Percentiles rank a stretch among this genome's conserved stretches.
These are phyloP conservation scores for Eidolon helvum DNA, from an alignment of 2,113 vertebrate genomes.

Conservation along the genomic window DNA sequence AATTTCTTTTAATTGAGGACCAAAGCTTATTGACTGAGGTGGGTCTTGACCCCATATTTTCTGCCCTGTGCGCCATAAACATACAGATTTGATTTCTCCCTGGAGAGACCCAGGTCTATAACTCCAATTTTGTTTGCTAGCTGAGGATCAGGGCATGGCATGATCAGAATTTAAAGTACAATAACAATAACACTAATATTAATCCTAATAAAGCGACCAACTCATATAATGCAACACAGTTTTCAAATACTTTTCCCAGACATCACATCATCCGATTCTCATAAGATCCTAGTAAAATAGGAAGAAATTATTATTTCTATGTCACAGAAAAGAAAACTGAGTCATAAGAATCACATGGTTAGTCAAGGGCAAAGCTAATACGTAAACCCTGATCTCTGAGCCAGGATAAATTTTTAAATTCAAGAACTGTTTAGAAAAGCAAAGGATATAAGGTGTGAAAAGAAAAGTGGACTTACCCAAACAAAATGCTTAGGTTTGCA, in stretches of 20 bases:
- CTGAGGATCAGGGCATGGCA: background rate
- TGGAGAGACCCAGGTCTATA: background rate
- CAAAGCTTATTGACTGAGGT: background rate
- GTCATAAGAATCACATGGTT: background rate
- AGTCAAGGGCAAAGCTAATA: background rate
- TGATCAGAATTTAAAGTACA: slow-evolving; percentile 14
- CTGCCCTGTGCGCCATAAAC: background rate
- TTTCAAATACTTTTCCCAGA: slow-evolving; percentile 15
- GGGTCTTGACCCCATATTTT: background rate
- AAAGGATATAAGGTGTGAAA: background rate
- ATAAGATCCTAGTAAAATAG: background rate
- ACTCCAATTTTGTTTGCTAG: background rate
- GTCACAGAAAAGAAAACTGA: slow-evolving; percentile 20
- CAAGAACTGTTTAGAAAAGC: background rate
- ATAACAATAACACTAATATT: background rate
- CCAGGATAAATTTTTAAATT: background rate
- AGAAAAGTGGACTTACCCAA: slow-evolving; percentile 72
- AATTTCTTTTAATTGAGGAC: background rate
- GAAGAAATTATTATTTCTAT: background rate
- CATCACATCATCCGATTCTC: background rate
- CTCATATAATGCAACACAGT: background rate
- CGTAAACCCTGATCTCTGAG: background rate
- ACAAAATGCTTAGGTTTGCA: slow-evolving; percentile 72
- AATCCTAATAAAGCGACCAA: background rate
- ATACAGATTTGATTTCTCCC: background rate